Base-by-base conservation (phyloP, 2,113 vertebrate genomes). In the Pachycephala philippinensis region DNA sequence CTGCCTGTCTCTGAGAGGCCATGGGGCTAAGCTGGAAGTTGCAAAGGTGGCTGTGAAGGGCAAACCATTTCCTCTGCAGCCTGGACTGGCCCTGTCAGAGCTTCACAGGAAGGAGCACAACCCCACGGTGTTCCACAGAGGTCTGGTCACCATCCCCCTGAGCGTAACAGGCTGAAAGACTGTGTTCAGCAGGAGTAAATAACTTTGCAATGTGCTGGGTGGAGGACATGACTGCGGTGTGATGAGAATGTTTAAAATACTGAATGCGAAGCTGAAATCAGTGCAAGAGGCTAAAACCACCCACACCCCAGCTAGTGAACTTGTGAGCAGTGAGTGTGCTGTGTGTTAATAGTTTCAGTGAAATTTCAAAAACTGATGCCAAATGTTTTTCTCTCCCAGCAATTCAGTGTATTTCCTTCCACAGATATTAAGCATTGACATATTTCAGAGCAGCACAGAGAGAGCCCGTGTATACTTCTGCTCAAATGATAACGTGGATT, bases 111-210 rank as follows among this genome's bases (percentile, higher is more conserved):
- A 66, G 50, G 22, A 86, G n/a, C 6, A 40, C 45, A 56, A 63
- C 52, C 33, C 50, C 21, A 12, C 0, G 0, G 23, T 28, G 33
- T 57, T 69, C 26, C 37, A 26, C 24, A 28, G 53, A 35, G 37
- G 26, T 75, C 35, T 18, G 5, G 5, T 49, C 50, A 45, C 14
- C 1, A 61, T 60, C 23, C 40, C 24, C 16, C 17, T 27, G 16
- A 50, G 39, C 27, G 12, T 27, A 69, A 61, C 7, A 57, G 65
- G 56, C 53, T 68, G 37, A 78, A 84, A 69, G 44, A 54, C 0
- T 50, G 11, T 0, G 0, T 31, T 78, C 47, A 70, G 39, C 82
- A 79, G 61, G 50, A 89, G 74, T 47, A 83, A 88, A 14, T 61
- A 45, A 53, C 15, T 72, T 74, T 9, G 22, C 54, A 24, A 10